Conservation (phyloP, 2,113 vertebrate species). For the Kryptolebias marmoratus region DNA sequence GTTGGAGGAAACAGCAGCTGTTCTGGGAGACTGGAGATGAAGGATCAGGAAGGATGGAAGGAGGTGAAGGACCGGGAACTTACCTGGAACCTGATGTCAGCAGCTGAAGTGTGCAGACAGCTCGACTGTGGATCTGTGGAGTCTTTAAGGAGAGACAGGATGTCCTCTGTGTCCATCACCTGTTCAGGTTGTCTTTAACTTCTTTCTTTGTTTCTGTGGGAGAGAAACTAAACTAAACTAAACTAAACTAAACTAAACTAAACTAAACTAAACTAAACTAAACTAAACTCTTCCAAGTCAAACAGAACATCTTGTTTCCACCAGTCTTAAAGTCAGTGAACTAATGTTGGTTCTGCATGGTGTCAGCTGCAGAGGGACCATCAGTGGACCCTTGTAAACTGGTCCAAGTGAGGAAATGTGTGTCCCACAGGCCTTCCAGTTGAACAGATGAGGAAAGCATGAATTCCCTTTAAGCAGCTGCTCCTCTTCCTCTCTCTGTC, state of each 20-base stretch:
- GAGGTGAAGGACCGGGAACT: background rate
- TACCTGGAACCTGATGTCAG: background rate
- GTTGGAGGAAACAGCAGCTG: background rate
- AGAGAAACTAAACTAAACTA: background rate
- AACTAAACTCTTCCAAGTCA: too few relatives aligned
- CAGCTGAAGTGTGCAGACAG: slow-evolving; percentile 5
- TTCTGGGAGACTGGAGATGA: background rate
- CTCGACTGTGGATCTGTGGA: background rate
- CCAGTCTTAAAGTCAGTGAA: too few relatives aligned
- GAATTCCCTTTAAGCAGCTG: background rate
- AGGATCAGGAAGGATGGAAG: background rate
- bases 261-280: too few relatives aligned
- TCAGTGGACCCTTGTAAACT: background rate
- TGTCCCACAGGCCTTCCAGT: background rate
- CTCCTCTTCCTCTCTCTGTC: background rate
- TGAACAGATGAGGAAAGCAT: background rate
- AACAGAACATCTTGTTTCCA: too few relatives aligned
- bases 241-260: background rate
- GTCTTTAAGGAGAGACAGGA: background rate
- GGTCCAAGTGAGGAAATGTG: background rate
- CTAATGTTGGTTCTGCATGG: too few relatives aligned
- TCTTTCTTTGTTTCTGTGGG: background rate
- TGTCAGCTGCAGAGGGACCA: background rate
- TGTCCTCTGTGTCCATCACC: background rate
- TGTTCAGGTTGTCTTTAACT: background rate